phyloP scores from a whole-genome alignment of 1,140 invertebrate species.

The Cyclargus thomasi region DNA sequence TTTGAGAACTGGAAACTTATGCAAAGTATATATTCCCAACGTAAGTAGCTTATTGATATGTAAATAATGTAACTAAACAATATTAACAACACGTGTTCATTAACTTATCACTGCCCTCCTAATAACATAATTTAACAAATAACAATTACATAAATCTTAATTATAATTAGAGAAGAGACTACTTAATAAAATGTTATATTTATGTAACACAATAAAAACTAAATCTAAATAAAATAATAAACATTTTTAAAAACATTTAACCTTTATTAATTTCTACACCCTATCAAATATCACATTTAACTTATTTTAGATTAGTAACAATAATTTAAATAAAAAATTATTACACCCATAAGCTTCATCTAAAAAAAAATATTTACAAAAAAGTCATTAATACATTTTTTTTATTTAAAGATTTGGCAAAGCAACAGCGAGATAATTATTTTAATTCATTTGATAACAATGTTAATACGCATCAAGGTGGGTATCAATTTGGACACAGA shows the following conservation, averaged over 20 bases:
- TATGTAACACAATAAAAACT: no score
- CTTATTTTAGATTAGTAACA: no score
- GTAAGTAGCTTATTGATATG: neutral
- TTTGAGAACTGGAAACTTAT: neutral
- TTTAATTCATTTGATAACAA: neutral
- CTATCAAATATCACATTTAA: no score
- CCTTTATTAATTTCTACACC: no score
- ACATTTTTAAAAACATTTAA: no score
- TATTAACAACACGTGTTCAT: neutral
- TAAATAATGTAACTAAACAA: neutral
- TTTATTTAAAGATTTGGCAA: conserved; percentile 1
- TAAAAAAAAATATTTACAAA: no score
- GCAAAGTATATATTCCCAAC: neutral
- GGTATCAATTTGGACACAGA: neutral
- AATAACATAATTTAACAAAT: neutral
- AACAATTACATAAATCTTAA: no score
- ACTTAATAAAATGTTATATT: no score
- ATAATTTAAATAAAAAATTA: no score
- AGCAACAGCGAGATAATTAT: neutral
- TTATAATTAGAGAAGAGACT: no score
- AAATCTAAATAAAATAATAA: no score
- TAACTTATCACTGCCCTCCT: neutral
- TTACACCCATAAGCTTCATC: no score
- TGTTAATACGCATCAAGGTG: neutral
- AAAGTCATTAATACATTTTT: neutral